These are phyloP conservation scores for Donacobius atricapilla DNA, from an alignment of 2,113 vertebrate genomes.

Conservation along the genomic window DNA sequence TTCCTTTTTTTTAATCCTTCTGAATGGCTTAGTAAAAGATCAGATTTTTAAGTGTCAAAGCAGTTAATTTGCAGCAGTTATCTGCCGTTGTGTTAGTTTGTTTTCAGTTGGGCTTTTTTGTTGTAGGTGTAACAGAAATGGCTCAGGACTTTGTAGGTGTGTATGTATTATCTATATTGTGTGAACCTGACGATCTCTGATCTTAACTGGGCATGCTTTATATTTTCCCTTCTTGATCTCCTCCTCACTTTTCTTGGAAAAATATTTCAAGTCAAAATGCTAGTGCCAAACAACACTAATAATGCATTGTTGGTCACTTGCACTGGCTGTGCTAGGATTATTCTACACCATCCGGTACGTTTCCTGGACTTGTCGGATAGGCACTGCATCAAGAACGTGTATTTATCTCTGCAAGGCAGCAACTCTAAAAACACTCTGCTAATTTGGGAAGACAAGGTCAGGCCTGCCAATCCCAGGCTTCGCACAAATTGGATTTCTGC, in stretches of 20 bases:
- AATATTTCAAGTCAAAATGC: background rate
- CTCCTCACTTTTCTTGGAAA: background rate
- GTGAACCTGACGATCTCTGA: background rate
- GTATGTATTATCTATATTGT: background rate
- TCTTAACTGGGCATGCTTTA: constrained; percentile 16
- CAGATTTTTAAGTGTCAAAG: background rate
- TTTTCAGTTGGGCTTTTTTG: background rate
- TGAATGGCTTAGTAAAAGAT: constrained; percentile 36
- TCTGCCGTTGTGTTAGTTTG: background rate
- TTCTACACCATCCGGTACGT: background rate
- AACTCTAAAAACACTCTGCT: background rate
- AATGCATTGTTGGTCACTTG: background rate
- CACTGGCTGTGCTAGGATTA: background rate
- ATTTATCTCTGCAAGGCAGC: background rate
- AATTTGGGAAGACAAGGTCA: background rate
- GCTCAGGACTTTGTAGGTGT: background rate
- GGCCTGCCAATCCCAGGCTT: background rate
- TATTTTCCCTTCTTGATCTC: background rate
- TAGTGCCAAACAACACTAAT: background rate
- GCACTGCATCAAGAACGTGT: background rate
- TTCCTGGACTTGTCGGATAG: constrained; percentile 27
- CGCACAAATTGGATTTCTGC: background rate
- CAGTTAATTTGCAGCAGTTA: background rate
- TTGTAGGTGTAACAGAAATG: background rate
- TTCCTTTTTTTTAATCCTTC: background rate